Conservation (phyloP, 2,113 vertebrate species). For the Chrysemys picta region DNA sequence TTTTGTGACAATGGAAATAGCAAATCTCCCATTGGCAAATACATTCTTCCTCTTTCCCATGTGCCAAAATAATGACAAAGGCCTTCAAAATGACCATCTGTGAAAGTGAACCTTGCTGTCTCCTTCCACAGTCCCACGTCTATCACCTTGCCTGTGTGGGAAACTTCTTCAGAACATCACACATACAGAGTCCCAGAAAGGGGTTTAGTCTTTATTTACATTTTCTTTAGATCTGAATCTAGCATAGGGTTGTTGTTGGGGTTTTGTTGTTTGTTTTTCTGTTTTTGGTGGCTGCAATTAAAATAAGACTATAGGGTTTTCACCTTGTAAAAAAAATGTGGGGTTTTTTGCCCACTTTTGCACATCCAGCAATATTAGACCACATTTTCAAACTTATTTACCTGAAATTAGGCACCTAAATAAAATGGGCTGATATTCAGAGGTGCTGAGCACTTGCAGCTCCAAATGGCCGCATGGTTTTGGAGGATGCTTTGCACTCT, state of each 20-base stretch:
- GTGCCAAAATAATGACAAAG: background rate
- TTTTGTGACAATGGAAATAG: background rate
- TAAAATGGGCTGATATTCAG: background rate
- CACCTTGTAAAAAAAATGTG: background rate
- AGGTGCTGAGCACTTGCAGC: background rate
- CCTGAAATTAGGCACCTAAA: background rate
- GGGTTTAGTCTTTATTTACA: background rate
- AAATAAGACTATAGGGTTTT: background rate
- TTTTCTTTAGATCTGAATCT: background rate
- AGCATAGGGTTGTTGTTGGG: background rate
- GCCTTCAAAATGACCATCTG: background rate
- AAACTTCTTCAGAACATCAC: background rate
- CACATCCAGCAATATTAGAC: background rate
- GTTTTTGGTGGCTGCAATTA: background rate
- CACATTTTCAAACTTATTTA: background rate
- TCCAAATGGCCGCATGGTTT: background rate
- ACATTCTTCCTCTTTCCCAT: background rate
- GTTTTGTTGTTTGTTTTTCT: slow-evolving; percentile 9
- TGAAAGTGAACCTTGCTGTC: background rate
- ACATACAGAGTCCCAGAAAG: background rate
- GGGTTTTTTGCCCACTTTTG: background rate
- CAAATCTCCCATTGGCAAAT: background rate
- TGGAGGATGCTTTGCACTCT: background rate
- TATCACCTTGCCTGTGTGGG: background rate
- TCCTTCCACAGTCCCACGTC: background rate